phyloP scores from a whole-genome alignment of 2,797 vertebrate genomes.

The Pseudotriccus pelzelni region DNA sequence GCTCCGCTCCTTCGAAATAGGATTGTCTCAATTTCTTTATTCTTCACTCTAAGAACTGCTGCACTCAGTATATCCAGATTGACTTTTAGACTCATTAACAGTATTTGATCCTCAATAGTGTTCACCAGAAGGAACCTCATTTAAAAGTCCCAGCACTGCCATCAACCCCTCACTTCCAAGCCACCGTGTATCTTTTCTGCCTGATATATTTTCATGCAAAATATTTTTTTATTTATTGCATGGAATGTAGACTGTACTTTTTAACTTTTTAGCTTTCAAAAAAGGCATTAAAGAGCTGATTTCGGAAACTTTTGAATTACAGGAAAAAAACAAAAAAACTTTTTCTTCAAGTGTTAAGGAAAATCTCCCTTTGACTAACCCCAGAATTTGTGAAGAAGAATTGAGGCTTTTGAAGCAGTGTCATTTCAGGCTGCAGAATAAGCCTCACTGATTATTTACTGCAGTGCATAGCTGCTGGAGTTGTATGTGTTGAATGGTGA shows the following conservation, averaged over 20 bases:
- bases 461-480: background rate
- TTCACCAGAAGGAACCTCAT: background rate
- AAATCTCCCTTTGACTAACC: background rate
- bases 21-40: background rate
- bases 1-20: background rate
- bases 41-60: background rate
- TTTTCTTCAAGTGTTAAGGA: background rate
- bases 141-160: background rate
- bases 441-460: background rate
- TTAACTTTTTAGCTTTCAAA: background rate
- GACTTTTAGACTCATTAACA: background rate
- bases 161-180: background rate
- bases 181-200: background rate
- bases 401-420: background rate
- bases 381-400: background rate
- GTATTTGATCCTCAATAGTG: background rate
- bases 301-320: background rate
- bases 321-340: rapidly evolving
- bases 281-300: background rate
- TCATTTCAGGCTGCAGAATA: background rate
- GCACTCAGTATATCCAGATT: background rate
- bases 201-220: background rate
- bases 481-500: background rate
- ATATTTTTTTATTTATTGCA: background rate
- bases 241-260: background rate